These are phyloP conservation scores for Litocranius walleri DNA, from an alignment of 2,113 vertebrate genomes.

Conservation along the genomic window DNA sequence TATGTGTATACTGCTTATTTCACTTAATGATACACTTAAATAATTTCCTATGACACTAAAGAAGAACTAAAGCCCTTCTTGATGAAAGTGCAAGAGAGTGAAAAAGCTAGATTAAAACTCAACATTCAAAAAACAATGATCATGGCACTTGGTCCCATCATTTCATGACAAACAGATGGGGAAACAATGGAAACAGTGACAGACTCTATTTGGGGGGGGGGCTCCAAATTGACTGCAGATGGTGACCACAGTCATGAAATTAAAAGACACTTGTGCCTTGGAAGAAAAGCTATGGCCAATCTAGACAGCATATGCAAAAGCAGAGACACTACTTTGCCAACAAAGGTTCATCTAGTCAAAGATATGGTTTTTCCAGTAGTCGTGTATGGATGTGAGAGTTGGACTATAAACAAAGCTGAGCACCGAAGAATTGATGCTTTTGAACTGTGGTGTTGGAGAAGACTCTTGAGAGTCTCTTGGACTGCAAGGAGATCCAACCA, in stretches of 20 bases:
- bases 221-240: background rate
- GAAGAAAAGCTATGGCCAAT: background rate
- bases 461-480: background rate
- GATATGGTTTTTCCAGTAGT: background rate
- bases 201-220: background rate
- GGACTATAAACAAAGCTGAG: background rate
- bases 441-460: background rate
- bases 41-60: too few relatives aligned
- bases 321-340: background rate
- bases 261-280: background rate
- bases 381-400: background rate
- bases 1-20: too few relatives aligned
- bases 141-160: background rate
- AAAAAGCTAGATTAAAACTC: too few relatives aligned
- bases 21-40: too few relatives aligned
- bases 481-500: background rate
- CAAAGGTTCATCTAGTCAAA: rapidly evolving
- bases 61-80: background rate
- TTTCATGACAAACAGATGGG: background rate
- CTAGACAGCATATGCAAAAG: background rate
- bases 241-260: background rate
- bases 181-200: background rate
- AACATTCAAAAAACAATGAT: background rate
- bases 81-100: background rate
- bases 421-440: background rate